phyloP scores from a whole-genome alignment of 2,113 vertebrate species.

The Halichoerus grypus region DNA sequence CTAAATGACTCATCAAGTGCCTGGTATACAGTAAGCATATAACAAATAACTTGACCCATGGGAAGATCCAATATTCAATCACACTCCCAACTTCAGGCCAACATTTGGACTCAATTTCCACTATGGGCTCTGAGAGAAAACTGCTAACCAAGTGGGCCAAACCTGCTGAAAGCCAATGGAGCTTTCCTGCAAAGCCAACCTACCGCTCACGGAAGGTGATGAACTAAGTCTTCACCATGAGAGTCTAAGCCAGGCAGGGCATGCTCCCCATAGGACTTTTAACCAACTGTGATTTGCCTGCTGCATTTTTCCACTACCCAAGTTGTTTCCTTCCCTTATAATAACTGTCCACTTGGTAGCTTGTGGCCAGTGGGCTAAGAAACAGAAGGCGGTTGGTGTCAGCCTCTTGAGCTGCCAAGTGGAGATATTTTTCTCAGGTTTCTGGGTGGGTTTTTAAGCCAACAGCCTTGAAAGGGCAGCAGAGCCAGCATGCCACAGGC shows the following conservation, averaged over 20 bases:
- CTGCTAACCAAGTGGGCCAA: not conserved
- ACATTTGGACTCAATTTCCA: not conserved
- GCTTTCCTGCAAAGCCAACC: not conserved
- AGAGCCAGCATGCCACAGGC: slow-evolving; percentile 70
- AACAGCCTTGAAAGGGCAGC: slow-evolving; percentile 72
- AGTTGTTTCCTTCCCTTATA: not conserved
- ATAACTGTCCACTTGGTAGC: not conserved
- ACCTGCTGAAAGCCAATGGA: not conserved
- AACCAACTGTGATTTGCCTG: not conserved
- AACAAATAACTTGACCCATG: not conserved
- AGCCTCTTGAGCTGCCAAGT: slow-evolving; percentile 41
- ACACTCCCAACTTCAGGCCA: not conserved
- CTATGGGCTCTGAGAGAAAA: not conserved
- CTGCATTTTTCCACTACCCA: not conserved
- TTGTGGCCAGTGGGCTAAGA: not conserved
- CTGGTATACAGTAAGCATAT: no score
- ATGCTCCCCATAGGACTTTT: not conserved
- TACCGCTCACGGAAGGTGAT: accelerated
- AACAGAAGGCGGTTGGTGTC: slow-evolving; percentile 20
- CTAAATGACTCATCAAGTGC: not conserved
- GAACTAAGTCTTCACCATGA: not conserved
- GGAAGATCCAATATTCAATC: not conserved
- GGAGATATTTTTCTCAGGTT: slow-evolving; percentile 68
- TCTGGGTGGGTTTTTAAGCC: slow-evolving; percentile 71
- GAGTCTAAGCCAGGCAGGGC: not conserved